These are phyloP conservation scores for Castor canadensis DNA, from an alignment of 2,113 vertebrate genomes.

Conservation along the genomic window DNA sequence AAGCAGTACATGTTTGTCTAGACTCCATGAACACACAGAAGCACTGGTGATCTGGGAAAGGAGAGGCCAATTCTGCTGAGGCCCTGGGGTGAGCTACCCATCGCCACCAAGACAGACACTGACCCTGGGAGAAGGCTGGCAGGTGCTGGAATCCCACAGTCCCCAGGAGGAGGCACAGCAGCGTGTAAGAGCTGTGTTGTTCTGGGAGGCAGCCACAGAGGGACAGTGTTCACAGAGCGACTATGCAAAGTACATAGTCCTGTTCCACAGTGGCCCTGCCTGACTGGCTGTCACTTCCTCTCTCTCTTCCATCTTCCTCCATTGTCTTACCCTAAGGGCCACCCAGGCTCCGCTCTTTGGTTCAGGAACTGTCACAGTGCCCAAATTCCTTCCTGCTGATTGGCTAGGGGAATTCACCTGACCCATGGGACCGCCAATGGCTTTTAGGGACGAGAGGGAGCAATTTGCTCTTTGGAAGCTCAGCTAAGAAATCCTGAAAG, in stretches of 20 bases:
- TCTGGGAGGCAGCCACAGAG: no score
- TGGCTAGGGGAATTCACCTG: not conserved
- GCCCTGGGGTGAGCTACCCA: no score
- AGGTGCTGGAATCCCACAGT: no score
- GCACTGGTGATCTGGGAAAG: no score
- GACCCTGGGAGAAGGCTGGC: no score
- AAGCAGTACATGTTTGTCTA: not conserved
- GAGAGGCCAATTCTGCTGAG: no score
- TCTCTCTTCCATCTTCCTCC: not conserved
- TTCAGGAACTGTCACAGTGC: not conserved
- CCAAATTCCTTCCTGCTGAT: not conserved
- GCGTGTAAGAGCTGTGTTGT: no score
- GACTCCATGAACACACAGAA: no score
- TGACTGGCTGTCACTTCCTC: not conserved
- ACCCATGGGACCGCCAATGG: not conserved
- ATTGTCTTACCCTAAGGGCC: not conserved
- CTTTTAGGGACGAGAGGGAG: no score
- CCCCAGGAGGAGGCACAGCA: no score
- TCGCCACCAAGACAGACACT: no score
- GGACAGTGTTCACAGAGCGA: no score
- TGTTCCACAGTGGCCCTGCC: not conserved
- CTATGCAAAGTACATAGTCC: not conserved
- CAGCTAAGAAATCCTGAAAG: not conserved
- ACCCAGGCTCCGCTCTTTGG: not conserved
- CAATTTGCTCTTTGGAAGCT: not conserved